Percentiles rank a stretch among this genome's conserved stretches.
These are phyloP conservation scores for Aphaenogaster rudis DNA, from an alignment of 1,140 invertebrate species.

Conservation along the genomic window DNA sequence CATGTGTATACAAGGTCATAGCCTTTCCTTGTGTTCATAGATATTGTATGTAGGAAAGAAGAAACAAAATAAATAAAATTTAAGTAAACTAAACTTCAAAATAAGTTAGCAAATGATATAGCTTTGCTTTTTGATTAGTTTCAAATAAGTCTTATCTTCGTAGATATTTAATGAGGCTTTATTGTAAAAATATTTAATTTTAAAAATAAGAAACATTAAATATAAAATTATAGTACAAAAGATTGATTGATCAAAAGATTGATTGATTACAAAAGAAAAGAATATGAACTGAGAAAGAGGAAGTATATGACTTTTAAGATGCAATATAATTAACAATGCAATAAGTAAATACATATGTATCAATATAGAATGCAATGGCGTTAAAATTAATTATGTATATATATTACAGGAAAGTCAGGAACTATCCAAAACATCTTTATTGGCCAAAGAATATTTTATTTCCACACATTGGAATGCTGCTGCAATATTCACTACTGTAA, in stretches of 20 bases:
- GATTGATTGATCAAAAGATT: background rate
- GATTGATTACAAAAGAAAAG: background rate
- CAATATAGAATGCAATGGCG: background rate
- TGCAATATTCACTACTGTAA: slow-evolving; percentile 75
- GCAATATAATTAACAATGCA: background rate
- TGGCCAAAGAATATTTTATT: slow-evolving; percentile 72
- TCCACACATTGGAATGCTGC: slow-evolving; percentile 68
- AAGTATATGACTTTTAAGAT: background rate
- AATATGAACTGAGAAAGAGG: background rate
- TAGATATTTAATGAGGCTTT: background rate
- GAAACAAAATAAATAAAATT: background rate
- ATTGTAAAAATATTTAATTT: background rate
- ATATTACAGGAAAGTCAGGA: slow-evolving; percentile 73
- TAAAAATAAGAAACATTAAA: background rate
- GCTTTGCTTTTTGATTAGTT: background rate
- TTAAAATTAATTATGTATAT: slow-evolving; percentile 41
- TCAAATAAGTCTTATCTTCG: background rate
- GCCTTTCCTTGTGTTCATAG: slow-evolving; percentile 1
- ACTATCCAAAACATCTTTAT: slow-evolving; percentile 58
- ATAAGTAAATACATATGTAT: background rate
- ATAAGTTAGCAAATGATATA: background rate
- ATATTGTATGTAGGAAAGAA: background rate
- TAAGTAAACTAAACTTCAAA: background rate
- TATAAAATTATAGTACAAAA: slow-evolving; percentile 8
- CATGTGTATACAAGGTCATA: background rate